Evolutionary conservation across 2,797 vertebrate species (phyloP).

Genomic region (Rhincodon typus): DNA sequence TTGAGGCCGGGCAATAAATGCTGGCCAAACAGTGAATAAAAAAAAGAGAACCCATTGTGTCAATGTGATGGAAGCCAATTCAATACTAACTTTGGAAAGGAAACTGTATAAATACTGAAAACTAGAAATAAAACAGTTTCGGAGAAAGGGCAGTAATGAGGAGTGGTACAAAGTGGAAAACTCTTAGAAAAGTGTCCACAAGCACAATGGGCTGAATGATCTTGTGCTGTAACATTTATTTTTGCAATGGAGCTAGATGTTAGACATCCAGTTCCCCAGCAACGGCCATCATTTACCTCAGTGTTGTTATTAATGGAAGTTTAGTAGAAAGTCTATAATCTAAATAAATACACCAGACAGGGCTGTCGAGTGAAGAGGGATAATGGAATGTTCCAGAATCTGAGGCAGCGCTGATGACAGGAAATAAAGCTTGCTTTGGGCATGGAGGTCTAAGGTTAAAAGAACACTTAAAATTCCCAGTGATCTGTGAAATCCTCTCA

Average conservation of each 20-base stretch:
- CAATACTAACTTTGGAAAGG: neutral
- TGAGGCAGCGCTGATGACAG: neutral
- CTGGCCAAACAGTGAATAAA: no score
- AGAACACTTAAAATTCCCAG: slow-evolving; percentile 61
- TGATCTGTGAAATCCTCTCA: slow-evolving; percentile 54
- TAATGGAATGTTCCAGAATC: slow-evolving; percentile 15
- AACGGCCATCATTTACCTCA: neutral
- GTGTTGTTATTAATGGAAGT: neutral
- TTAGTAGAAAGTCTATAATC: neutral
- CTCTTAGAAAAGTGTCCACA: neutral
- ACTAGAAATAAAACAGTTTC: neutral
- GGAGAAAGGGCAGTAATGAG: neutral
- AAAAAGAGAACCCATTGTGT: neutral
- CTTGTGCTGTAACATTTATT: neutral
- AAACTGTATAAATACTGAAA: neutral
- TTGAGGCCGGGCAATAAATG: no score
- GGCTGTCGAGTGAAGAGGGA: neutral
- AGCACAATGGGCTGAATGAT: neutral
- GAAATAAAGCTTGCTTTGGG: neutral
- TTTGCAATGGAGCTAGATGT: neutral
- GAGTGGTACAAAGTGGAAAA: neutral
- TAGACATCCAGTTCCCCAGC: neutral
- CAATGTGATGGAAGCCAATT: neutral
- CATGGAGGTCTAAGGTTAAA: slow-evolving; percentile 58
- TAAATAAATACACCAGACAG: neutral